phyloP scores from a whole-genome alignment of 92 coral and sea anemone species.

The Bergia puertoricense region DNA sequence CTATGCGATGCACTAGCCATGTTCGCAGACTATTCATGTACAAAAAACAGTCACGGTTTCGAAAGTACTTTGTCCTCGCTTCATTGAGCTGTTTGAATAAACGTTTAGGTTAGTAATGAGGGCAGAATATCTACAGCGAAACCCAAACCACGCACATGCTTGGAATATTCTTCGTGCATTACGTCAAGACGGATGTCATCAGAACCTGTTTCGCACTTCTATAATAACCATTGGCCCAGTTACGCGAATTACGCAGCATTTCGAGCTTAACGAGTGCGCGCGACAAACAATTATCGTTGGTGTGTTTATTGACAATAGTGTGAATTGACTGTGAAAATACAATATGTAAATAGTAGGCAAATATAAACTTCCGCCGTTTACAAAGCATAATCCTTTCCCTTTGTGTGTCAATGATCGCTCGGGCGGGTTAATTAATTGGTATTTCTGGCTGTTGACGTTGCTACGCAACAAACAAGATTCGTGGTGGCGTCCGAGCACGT shows the following conservation, averaged over 20 bases:
- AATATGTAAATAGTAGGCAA: constrained; percentile 6
- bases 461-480: constrained; percentile 7
- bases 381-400: neutral
- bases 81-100: neutral
- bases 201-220: neutral
- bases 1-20: constrained; percentile 36
- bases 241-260: too few relatives aligned
- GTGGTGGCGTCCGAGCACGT: too few relatives aligned
- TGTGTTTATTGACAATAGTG: neutral
- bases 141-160: neutral
- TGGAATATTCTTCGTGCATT: neutral
- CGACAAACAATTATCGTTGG: neutral
- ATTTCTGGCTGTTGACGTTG: constrained; percentile 21
- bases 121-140: neutral
- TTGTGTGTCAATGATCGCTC: neutral
- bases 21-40: neutral
- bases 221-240: too few relatives aligned
- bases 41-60: neutral
- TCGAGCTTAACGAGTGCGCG: neutral
- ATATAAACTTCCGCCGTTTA: constrained; percentile 14
- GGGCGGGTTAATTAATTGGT: neutral
- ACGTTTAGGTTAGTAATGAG: neutral
- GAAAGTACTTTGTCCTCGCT: neutral
- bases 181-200: neutral
- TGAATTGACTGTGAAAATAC: constrained; percentile 29